phyloP scores from a whole-genome alignment of 2,888 invertebrate species.

The Seira sanloemensis region DNA sequence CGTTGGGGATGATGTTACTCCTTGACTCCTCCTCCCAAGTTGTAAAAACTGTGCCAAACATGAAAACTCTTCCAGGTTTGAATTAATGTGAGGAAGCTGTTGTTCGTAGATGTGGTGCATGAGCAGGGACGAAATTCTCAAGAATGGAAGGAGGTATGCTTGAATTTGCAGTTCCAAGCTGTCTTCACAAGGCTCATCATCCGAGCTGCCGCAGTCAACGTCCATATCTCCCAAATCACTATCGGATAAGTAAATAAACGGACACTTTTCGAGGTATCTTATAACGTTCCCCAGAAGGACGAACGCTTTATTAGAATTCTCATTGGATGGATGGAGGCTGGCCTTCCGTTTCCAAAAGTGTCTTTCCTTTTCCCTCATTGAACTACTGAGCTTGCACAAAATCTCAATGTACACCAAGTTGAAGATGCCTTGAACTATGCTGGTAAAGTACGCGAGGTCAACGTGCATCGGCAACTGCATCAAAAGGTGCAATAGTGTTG shows the following conservation, averaged over 20 bases:
- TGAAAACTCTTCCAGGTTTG: conserved; percentile 82
- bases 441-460: conserved; percentile 92
- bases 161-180: conserved; percentile 81
- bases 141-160: conserved; percentile 87
- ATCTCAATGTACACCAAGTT: conserved; percentile 93
- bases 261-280: conserved; percentile 78
- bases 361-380: conserved; percentile 82
- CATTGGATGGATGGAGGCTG: conserved; percentile 54
- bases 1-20: conserved; percentile 34
- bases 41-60: conserved; percentile 87
- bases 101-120: conserved; percentile 84
- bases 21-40: conserved; percentile 75
- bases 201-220: conserved; percentile 21
- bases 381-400: conserved; percentile 86
- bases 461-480: conserved; percentile 89
- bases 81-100: conserved; percentile 77
- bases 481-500: conserved; percentile 90
- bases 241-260: conserved; percentile 81
- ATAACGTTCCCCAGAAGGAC: conserved; percentile 76
- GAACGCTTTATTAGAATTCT: conserved; percentile 68
- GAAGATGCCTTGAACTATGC: conserved; percentile 91
- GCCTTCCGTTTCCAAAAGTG: conserved; percentile 74
- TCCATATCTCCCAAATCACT: conserved; percentile 74
- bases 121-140: conserved; percentile 88
- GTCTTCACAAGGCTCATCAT: conserved; percentile 66